Conservation (phyloP, 2,113 vertebrate species). For the Sus scrofa region DNA sequence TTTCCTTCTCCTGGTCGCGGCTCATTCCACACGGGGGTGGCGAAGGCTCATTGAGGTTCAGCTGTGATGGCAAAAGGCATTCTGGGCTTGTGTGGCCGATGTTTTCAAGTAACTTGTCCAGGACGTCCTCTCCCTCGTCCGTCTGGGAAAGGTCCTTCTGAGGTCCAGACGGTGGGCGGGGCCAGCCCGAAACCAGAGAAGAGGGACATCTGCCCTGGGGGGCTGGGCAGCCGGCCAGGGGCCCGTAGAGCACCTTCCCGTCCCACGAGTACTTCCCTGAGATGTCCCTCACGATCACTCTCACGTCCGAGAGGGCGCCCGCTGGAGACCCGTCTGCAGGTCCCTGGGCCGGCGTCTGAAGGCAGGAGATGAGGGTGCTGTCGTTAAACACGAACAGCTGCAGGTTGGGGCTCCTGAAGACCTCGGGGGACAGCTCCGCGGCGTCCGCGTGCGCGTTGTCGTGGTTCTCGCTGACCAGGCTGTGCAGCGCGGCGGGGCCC, state of each 20-base stretch:
- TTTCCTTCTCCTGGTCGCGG: slow-evolving; percentile 91
- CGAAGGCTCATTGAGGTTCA: slow-evolving; percentile 93
- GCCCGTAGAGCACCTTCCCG: slow-evolving; percentile 93
- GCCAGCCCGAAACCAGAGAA: slow-evolving; percentile 44
- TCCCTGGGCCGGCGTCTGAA: slow-evolving; percentile 92
- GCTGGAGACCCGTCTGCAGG: slow-evolving; percentile 68
- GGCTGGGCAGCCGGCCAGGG: slow-evolving; percentile 84
- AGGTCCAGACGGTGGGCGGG: slow-evolving; percentile 22
- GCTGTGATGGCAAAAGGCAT: slow-evolving; percentile 93
- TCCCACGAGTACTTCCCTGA: slow-evolving; percentile 99
- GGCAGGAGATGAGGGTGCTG: slow-evolving; percentile 97
- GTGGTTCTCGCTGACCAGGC: slow-evolving; percentile 96
- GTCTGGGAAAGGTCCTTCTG: slow-evolving; percentile 72
- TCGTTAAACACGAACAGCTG: slow-evolving; percentile 99
- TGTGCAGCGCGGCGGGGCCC: slow-evolving; percentile 96
- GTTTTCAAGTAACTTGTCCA: slow-evolving; percentile 93
- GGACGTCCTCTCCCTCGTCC: slow-evolving; percentile 91
- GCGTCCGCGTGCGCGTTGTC: slow-evolving; percentile 95
- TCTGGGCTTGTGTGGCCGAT: slow-evolving; percentile 95
- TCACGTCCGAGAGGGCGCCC: slow-evolving; percentile 90
- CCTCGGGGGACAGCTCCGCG: slow-evolving; percentile 95
- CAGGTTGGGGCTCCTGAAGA: slow-evolving; percentile 97
- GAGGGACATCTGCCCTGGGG: not conserved
- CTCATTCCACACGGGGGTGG: slow-evolving; percentile 93
- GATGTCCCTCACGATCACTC: slow-evolving; percentile 97